Conservation (phyloP, 2,113 vertebrate species). For the Calyptommatus sinebrachiatus region DNA sequence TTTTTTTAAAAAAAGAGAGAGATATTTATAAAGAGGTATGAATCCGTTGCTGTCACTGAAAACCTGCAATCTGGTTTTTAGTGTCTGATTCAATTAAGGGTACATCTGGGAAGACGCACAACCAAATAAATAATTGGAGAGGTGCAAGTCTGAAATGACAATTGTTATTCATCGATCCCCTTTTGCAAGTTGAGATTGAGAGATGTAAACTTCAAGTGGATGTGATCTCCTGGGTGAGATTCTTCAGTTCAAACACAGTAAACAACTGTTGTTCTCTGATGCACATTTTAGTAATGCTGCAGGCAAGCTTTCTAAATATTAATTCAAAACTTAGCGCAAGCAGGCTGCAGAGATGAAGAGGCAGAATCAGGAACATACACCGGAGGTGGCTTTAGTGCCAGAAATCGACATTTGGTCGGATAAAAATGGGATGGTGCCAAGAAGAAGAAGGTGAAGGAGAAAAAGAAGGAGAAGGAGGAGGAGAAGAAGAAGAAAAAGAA, state of each 20-base stretch:
- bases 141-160: slow-evolving; percentile 74
- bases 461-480: too few species aligned
- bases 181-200: slow-evolving; percentile 77
- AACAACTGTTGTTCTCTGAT: slow-evolving; percentile 90
- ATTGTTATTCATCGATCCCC: slow-evolving; percentile 82
- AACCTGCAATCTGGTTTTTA: slow-evolving; percentile 77
- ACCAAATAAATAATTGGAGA: slow-evolving; percentile 86
- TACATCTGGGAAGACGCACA: slow-evolving; percentile 77
- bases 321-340: slow-evolving; percentile 66
- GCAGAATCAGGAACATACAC: slow-evolving; percentile 46
- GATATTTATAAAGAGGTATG: slow-evolving; percentile 70
- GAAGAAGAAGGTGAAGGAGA: not conserved
- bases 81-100: slow-evolving; percentile 84
- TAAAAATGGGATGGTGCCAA: slow-evolving; percentile 7
- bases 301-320: slow-evolving; percentile 84
- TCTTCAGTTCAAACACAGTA: slow-evolving; percentile 88
- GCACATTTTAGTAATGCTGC: slow-evolving; percentile 88
- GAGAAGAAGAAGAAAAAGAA: too few species aligned
- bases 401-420: slow-evolving; percentile 39
- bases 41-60: slow-evolving; percentile 75
- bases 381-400: slow-evolving; percentile 48
- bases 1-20: slow-evolving; percentile 15
- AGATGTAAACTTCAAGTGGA: slow-evolving; percentile 82
- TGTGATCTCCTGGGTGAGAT: slow-evolving; percentile 80
- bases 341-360: slow-evolving; percentile 48